Evolutionary conservation across 1,140 invertebrate species (phyloP).

Genomic region (Aphelinus certus): DNA sequence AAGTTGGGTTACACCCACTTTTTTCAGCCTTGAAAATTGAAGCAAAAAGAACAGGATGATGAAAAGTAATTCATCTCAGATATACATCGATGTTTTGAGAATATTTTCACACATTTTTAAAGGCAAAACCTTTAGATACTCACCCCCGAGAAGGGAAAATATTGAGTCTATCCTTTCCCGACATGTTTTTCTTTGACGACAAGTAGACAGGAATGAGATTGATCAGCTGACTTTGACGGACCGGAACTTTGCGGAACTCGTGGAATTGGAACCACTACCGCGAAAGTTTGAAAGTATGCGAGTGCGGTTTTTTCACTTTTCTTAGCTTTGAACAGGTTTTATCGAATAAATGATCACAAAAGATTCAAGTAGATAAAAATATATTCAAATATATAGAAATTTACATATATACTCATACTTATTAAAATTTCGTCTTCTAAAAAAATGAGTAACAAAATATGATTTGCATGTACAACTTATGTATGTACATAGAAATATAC

Average conservation of each 20-base stretch:
- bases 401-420: too few species aligned
- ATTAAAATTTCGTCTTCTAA: too few species aligned
- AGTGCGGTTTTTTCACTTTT: too few species aligned
- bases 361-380: too few species aligned
- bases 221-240: slow-evolving; percentile 63
- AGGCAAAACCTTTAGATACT: slow-evolving; percentile 62
- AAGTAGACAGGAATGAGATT: slow-evolving; percentile 57
- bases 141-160: slow-evolving; percentile 99
- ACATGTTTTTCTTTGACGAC: slow-evolving; percentile 75
- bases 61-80: slow-evolving; percentile 15
- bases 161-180: slow-evolving; percentile 91
- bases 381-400: too few species aligned
- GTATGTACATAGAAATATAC: slow-evolving; percentile 3
- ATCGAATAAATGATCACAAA: too few species aligned
- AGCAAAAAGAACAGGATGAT: slow-evolving; percentile 12
- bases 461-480: slow-evolving; percentile 25
- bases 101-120: slow-evolving; percentile 20
- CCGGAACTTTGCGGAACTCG: slow-evolving; percentile 44
- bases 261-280: slow-evolving; percentile 25
- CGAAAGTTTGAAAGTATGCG: slow-evolving; percentile 25
- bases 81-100: slow-evolving; percentile 20
- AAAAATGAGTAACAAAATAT: slow-evolving; percentile 9
- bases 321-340: too few species aligned
- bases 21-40: slow-evolving; percentile 26
- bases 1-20: slow-evolving; percentile 61